These are phyloP conservation scores for Drosophila kokeensis DNA, from an alignment of 2,888 invertebrate genomes.

Conservation along the genomic window DNA sequence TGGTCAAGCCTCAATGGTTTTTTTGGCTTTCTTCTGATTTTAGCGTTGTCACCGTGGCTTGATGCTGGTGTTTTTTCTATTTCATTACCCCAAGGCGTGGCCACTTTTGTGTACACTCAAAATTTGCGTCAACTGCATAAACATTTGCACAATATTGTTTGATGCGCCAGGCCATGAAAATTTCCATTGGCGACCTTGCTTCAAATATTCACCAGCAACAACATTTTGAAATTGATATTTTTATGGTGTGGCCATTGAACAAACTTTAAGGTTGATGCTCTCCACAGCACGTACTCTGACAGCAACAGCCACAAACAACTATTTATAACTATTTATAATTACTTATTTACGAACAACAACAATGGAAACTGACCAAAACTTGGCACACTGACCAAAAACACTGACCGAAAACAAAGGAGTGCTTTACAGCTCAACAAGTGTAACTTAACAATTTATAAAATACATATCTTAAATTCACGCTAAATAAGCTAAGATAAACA, in stretches of 20 bases:
- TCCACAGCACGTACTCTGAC: conserved; percentile 41
- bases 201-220: conserved; percentile 36
- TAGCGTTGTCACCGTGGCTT: conserved; percentile 43
- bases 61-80: conserved; percentile 13
- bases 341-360: conserved; percentile 29
- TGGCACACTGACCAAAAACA: conserved; percentile 31
- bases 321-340: conserved; percentile 46
- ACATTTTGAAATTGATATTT: conserved; percentile 37
- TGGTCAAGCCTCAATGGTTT: conserved; percentile 45
- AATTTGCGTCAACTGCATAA: conserved; percentile 54
- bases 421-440: not conserved
- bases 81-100: conserved; percentile 33
- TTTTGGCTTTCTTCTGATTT: conserved; percentile 59
- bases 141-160: conserved; percentile 51
- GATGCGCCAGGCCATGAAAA: conserved; percentile 21
- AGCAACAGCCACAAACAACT: conserved; percentile 13
- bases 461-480: not conserved
- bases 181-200: conserved; percentile 50
- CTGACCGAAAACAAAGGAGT: not conserved
- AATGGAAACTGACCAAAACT: conserved; percentile 16
- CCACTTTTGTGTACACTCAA: conserved; percentile 41
- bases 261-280: conserved; percentile 55
- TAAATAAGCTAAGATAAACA: not conserved
- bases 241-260: conserved; percentile 31
- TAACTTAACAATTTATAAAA: not conserved